Percentiles rank a stretch among this genome's conserved stretches.
Conservation (phyloP, 2,888 invertebrate species). For the Palloptera scutellata region DNA sequence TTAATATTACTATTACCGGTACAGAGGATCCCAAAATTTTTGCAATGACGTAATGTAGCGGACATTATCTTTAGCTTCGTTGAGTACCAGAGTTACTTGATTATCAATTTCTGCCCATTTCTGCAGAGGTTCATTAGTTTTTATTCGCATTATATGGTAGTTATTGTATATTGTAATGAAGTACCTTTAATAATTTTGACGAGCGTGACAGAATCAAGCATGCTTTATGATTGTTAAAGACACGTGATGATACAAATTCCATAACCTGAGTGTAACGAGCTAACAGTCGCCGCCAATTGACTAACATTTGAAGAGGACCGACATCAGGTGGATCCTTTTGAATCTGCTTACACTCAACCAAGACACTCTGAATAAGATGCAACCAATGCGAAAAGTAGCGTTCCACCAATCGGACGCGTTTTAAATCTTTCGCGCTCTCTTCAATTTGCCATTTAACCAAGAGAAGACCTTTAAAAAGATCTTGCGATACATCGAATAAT, state of each 20-base stretch:
- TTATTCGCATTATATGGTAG: too few relatives aligned
- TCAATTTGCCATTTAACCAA: constrained; percentile 70
- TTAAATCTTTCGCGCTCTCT: constrained; percentile 68
- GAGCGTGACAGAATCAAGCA: constrained; percentile 76
- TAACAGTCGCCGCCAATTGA: constrained; percentile 82
- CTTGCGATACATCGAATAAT: constrained; percentile 69
- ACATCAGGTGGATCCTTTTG: constrained; percentile 81
- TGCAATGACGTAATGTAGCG: constrained; percentile 86
- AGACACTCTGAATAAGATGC: constrained; percentile 76
- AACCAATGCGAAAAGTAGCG: constrained; percentile 74
- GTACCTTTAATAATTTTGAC: constrained; percentile 71
- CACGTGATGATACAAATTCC: constrained; percentile 72
- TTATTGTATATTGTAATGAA: too few relatives aligned
- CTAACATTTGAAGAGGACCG: constrained; percentile 83
- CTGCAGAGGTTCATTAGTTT: constrained; percentile 62
- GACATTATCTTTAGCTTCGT: constrained; percentile 86
- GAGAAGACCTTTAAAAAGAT: constrained; percentile 69
- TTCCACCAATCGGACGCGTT: constrained; percentile 72
- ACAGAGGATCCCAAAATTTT: constrained; percentile 84
- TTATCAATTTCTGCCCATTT: constrained; percentile 81
- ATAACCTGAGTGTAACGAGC: constrained; percentile 83
- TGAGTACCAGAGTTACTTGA: constrained; percentile 78
- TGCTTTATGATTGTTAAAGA: constrained; percentile 75
- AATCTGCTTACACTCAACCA: constrained; percentile 71
- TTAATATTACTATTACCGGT: constrained; percentile 65